Conservation (phyloP, 2,113 vertebrate genomes). For the Ictalurus punctatus region DNA sequence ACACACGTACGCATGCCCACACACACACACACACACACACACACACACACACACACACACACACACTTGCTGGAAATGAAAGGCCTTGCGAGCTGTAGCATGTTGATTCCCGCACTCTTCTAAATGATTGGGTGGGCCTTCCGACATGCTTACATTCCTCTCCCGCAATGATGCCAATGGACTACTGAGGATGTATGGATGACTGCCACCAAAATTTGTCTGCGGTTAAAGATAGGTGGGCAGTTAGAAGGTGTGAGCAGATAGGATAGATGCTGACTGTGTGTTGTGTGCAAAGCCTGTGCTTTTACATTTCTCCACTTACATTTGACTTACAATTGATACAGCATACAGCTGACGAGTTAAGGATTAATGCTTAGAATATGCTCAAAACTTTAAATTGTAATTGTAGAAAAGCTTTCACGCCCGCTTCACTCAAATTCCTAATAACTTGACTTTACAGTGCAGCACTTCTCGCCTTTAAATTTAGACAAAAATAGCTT, state of each 20-base stretch:
- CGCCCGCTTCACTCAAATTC: not conserved
- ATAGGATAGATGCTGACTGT: conserved; percentile 26
- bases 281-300: not conserved
- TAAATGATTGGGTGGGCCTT: conserved; percentile 37
- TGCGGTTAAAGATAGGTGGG: conserved; percentile 20
- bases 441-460: not conserved
- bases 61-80: conserved; percentile 33
- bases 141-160: conserved; percentile 45
- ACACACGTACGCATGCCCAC: conserved; percentile 30
- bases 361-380: not conserved
- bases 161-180: conserved; percentile 25
- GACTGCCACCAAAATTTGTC: conserved; percentile 36
- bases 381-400: not conserved
- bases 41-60: conserved; percentile 35
- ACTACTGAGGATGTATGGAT: conserved; percentile 22
- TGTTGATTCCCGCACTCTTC: conserved; percentile 19
- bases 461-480: not conserved
- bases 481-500: not conserved
- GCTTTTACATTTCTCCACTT: not conserved
- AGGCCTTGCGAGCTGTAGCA: conserved; percentile 40
- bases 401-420: not conserved
- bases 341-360: not conserved
- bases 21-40: not conserved
- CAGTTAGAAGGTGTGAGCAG: not conserved
- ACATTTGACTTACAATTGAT: not conserved